Evolutionary conservation across 2,888 invertebrate species (phyloP).

Genomic region (Ormyrus thymus): DNA sequence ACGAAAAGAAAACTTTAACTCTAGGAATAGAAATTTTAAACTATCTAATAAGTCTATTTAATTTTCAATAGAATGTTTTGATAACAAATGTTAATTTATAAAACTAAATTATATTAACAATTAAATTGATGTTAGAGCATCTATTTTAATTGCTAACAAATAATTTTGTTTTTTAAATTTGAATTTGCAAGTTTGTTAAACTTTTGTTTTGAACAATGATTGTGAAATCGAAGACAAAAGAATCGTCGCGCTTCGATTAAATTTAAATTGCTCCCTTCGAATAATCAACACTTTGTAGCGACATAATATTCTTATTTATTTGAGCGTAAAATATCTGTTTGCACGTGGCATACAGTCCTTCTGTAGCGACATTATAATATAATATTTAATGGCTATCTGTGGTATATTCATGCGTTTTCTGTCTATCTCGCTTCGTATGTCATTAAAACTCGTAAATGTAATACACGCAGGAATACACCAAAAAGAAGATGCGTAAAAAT

Average conservation of each 20-base stretch:
- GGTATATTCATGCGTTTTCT: constrained; percentile 64
- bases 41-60: neutral
- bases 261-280: constrained; percentile 52
- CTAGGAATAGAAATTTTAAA: neutral
- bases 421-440: constrained; percentile 60
- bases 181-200: neutral
- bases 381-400: constrained; percentile 66
- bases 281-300: constrained; percentile 49
- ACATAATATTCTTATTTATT: constrained; percentile 56
- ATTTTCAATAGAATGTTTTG: neutral
- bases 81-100: neutral
- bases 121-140: neutral
- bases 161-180: constrained; percentile 1
- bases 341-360: constrained; percentile 64
- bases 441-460: constrained; percentile 52
- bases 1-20: neutral
- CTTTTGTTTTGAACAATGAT: neutral
- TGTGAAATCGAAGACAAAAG: constrained; percentile 31
- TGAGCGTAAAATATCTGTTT: constrained; percentile 61
- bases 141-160: constrained; percentile 2
- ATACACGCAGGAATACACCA: constrained; percentile 48
- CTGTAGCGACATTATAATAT: constrained; percentile 63
- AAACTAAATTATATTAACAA: neutral
- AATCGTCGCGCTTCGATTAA: constrained; percentile 55
- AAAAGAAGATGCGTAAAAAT: constrained; percentile 48